These are phyloP conservation scores for Pasiphila rectangulata DNA, from an alignment of 2,888 invertebrate species.

Conservation along the genomic window DNA sequence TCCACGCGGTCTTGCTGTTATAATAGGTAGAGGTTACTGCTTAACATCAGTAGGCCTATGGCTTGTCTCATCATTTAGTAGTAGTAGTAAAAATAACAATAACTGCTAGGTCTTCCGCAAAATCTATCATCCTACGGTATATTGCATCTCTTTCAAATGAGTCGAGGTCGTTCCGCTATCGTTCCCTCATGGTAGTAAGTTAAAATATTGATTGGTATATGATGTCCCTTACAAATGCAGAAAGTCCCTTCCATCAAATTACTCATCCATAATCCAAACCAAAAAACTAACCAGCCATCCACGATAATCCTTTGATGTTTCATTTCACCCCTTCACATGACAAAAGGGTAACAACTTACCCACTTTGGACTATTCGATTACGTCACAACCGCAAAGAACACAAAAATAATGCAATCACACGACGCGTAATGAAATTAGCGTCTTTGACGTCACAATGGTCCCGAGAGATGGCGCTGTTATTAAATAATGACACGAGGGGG, in stretches of 20 bases:
- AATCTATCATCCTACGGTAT: too few species aligned
- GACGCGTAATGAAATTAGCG: constrained; percentile 54
- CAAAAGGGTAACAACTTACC: constrained; percentile 20
- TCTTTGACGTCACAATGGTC: constrained; percentile 62
- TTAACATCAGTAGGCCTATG: too few species aligned
- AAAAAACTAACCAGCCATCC: constrained; percentile 14
- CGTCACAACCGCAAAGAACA: constrained; percentile 51
- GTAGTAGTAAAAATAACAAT: too few species aligned
- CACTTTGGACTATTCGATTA: constrained; percentile 24
- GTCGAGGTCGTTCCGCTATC: too few species aligned
- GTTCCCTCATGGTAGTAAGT: too few species aligned
- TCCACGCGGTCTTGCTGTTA: too few species aligned
- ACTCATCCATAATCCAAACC: constrained; percentile 1
- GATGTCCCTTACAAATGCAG: too few species aligned
- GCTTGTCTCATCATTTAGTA: too few species aligned
- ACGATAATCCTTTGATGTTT: constrained; percentile 13
- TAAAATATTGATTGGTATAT: too few species aligned
- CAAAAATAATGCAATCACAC: constrained; percentile 66
- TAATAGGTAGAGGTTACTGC: too few species aligned
- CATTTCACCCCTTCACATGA: constrained; percentile 19
- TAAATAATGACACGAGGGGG: constrained; percentile 36
- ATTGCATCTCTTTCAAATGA: too few species aligned
- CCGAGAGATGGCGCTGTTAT: constrained; percentile 43
- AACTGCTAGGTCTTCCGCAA: too few species aligned
- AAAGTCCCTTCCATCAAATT: neutral